Percentiles rank a stretch among this genome's conserved stretches.
Conservation (phyloP, 2,113 vertebrate genomes). For the Mustela nigripes region DNA sequence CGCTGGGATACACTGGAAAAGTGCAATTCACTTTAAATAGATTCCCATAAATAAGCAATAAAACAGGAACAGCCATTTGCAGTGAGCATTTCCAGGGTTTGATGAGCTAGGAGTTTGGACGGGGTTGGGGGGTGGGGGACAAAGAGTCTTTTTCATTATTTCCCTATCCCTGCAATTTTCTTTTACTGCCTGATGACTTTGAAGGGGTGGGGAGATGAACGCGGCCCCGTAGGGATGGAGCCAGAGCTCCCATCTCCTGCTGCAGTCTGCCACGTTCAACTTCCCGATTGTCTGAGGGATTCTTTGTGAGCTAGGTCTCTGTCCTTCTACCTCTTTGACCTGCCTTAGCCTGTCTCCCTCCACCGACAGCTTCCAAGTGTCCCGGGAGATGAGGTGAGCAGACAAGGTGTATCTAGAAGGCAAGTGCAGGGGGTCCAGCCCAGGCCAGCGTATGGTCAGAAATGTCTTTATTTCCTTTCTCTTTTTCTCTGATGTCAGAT, state of each 20-base stretch:
- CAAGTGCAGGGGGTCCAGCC: not conserved
- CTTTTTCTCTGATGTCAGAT: not conserved
- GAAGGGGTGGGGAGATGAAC: not conserved
- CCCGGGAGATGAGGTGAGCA: not conserved
- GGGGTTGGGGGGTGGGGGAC: constrained; percentile 1
- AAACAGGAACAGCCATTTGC: constrained; percentile 79
- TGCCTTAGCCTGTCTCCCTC: not conserved
- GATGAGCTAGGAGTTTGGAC: constrained; percentile 81
- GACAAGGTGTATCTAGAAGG: too few relatives aligned
- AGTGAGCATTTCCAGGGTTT: constrained; percentile 78
- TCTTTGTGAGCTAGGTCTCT: not conserved
- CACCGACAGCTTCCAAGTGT: not conserved
- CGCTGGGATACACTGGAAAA: constrained; percentile 70
- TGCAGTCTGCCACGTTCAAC: constrained; percentile 17
- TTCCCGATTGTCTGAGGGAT: not conserved
- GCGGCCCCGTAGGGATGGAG: constrained; percentile 59
- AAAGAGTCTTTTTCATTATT: constrained; percentile 83
- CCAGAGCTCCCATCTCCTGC: not conserved
- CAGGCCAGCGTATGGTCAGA: not conserved
- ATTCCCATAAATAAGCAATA: constrained; percentile 83
- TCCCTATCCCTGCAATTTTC: constrained; percentile 81
- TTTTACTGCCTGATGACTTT: constrained; percentile 79
- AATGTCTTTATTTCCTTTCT: not conserved
- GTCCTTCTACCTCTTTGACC: not conserved
- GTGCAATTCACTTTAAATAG: constrained; percentile 82